phyloP scores from a whole-genome alignment of 2,888 invertebrate genomes.

The Labia minor region DNA sequence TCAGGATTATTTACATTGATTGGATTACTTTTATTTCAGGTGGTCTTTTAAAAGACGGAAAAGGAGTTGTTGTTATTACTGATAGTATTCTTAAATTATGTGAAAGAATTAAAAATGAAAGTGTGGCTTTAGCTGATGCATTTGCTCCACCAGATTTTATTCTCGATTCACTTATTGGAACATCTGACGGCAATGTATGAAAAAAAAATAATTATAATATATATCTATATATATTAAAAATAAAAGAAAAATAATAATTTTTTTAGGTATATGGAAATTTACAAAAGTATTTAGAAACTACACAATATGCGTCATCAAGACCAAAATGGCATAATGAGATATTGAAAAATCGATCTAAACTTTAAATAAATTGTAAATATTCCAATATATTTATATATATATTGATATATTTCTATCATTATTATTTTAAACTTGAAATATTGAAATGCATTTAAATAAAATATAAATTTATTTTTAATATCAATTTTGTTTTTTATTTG shows the following conservation, averaged over 20 bases:
- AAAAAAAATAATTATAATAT: neutral
- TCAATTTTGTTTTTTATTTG: neutral
- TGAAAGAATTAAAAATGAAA: slow-evolving; percentile 43
- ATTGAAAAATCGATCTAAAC: neutral
- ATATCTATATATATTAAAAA: neutral
- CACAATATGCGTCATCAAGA: neutral
- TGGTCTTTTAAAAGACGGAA: slow-evolving; percentile 29
- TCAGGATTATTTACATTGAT: too few species aligned
- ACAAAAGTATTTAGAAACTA: neutral
- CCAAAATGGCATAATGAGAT: neutral
- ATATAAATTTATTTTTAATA: neutral
- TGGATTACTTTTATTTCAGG: too few species aligned
- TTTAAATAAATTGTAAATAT: neutral
- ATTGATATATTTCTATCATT: too few species aligned
- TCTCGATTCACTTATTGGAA: slow-evolving; percentile 49
- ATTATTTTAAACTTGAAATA: neutral
- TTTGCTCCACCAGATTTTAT: slow-evolving; percentile 53
- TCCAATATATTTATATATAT: too few species aligned
- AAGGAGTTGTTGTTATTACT: slow-evolving; percentile 34
- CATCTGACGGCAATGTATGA: slow-evolving; percentile 48
- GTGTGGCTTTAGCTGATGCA: slow-evolving; percentile 49
- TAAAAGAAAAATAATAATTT: neutral
- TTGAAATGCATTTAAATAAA: neutral
- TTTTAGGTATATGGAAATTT: neutral
- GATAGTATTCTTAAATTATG: slow-evolving; percentile 44